These are phyloP conservation scores for Xylocampa areola DNA, from an alignment of 2,888 invertebrate genomes.

Conservation along the genomic window DNA sequence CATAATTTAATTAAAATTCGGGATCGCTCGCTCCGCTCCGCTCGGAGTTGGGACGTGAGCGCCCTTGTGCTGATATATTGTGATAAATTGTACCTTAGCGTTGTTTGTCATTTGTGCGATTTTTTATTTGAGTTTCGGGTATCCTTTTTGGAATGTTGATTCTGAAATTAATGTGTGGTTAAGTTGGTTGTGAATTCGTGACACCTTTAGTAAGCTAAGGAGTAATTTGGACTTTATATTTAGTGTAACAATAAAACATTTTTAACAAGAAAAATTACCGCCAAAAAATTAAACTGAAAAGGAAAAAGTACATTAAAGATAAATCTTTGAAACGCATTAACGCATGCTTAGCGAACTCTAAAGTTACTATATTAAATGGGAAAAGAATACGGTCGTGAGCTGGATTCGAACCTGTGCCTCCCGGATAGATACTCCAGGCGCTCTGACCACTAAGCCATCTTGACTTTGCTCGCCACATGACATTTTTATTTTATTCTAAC, in stretches of 20 bases:
- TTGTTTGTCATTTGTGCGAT: conserved; percentile 26
- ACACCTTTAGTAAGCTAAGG: background rate
- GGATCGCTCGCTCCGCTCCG: conserved; percentile 25
- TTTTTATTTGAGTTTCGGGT: conserved; percentile 34
- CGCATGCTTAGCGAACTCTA: too few species aligned
- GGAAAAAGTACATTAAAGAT: too few species aligned
- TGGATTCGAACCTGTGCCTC: too few species aligned
- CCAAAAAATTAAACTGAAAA: too few species aligned
- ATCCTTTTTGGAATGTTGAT: conserved; percentile 37
- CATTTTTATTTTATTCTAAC: too few species aligned
- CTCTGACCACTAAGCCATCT: too few species aligned
- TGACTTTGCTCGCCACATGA: too few species aligned
- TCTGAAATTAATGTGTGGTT: conserved; percentile 29
- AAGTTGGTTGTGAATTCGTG: background rate
- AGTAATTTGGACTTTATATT: background rate
- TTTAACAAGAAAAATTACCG: too few species aligned
- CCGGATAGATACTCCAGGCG: too few species aligned
- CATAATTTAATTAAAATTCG: conserved; percentile 51
- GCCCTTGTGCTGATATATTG: conserved; percentile 47
- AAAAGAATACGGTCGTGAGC: too few species aligned
- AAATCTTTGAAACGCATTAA: too few species aligned
- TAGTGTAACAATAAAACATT: background rate
- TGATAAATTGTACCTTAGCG: conserved; percentile 34
- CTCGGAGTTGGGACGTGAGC: conserved; percentile 25
- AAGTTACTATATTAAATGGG: too few species aligned